Conservation (phyloP, 2,888 invertebrate genomes). For the Eubasilissa splendida region DNA sequence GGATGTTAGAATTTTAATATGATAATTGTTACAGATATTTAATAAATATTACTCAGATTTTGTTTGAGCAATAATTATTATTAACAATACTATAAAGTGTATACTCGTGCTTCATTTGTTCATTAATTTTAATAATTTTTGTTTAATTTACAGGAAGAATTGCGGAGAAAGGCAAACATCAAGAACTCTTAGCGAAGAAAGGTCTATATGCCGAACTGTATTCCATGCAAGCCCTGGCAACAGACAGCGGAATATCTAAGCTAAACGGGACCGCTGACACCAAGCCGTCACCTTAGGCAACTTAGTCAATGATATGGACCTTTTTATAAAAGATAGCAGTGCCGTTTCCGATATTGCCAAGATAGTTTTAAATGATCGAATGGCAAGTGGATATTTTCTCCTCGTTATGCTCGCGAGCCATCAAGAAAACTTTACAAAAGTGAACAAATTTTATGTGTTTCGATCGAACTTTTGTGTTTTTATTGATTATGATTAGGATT, state of each 20-base stretch:
- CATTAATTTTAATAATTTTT: constrained; percentile 1
- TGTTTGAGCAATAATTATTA: neutral
- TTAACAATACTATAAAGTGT: neutral
- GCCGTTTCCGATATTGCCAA: constrained; percentile 24
- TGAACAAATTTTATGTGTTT: no score
- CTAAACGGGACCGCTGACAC: constrained; percentile 1
- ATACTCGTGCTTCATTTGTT: no score
- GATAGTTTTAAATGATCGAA: neutral
- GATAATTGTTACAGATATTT: no score
- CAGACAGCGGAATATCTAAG: constrained; percentile 36
- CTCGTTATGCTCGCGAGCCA: no score
- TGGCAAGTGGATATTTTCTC: no score
- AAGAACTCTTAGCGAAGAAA: constrained; percentile 74
- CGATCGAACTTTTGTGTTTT: no score
- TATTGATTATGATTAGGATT: no score
- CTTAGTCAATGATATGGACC: constrained; percentile 6
- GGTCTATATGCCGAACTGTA: constrained; percentile 75
- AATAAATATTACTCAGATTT: neutral
- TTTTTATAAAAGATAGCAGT: neutral
- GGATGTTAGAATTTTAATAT: no score
- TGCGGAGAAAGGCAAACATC: constrained; percentile 80
- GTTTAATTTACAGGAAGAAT: constrained; percentile 63
- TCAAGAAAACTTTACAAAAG: no score
- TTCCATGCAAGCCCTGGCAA: constrained; percentile 66
- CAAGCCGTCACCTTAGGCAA: neutral